Base-by-base conservation (phyloP, 2,888 invertebrate genomes). In the Drosophila mettleri region DNA sequence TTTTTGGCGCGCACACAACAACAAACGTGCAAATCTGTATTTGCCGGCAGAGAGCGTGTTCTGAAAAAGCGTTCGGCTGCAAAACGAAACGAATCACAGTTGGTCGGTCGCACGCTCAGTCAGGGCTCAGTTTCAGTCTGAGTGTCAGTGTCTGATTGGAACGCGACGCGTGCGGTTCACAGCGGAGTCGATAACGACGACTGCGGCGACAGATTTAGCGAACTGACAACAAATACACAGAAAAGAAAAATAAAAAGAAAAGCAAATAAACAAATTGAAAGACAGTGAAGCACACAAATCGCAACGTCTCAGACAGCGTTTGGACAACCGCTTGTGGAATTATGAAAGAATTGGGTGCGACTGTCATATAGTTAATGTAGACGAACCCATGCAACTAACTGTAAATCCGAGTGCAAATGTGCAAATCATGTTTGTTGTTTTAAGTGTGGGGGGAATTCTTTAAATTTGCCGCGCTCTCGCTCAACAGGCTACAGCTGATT, bases 1-100 rank as follows among this genome's bases (percentile, higher is more conserved):
- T 70, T 86, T 81, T 81, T 81, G 81, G 87, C 81, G 87, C 84
- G 81, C 81, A 74, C 58, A 66, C 78, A 81, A 73, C 65, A 46
- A 51, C 58, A 66, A 61, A 41, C 51, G 57, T 62, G 62, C 34
- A 34, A 66, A 46, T 66, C 46, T 54, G 55, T 69, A 62, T 53
- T 75, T 70, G 80, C 84, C 87, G 81, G 87, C 78, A 61, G 68
- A 67, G 67, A 72, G 68, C 43, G 41, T 20, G 18, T 53, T 58
- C 31, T 36, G 43, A 27, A 34, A 9, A 43, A n/a, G n/a, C n/a
- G n/a, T n/a, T n/a, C 51, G 62, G 24, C 43, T 22, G 39, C 33
- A 38, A 36, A 48, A 59, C 69, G 59, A 36, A 55, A 55, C 69
- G 59, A 59, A 57, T 59, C 33, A 62, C n/a, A n/a, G n/a, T n/a